These are phyloP conservation scores for Amblyopsis rosae DNA, from an alignment of 2,113 vertebrate genomes.

Conservation along the genomic window DNA sequence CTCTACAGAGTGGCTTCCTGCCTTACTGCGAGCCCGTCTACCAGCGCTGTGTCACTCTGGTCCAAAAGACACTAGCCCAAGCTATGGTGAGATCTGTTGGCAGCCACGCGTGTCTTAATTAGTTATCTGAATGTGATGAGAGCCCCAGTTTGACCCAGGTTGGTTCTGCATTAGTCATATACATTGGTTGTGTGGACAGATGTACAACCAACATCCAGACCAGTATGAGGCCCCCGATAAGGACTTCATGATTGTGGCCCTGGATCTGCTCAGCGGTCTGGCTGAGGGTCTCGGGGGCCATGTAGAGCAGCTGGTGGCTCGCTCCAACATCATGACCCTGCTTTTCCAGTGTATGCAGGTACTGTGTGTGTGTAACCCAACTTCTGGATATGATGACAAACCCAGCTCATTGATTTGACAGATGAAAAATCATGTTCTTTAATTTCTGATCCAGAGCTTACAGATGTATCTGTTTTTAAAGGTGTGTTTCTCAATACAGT, in stretches of 20 bases:
- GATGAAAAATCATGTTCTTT: background rate
- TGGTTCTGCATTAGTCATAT: too few relatives aligned
- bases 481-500: background rate
- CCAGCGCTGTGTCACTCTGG: constrained; percentile 93
- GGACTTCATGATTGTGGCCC: constrained; percentile 96
- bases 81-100: constrained; percentile 85
- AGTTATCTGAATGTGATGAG: background rate
- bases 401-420: constrained; percentile 1
- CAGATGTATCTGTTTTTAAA: background rate
- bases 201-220: constrained; percentile 95
- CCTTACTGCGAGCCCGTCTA: constrained; percentile 95
- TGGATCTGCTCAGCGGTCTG: constrained; percentile 92
- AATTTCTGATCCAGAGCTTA: constrained; percentile 12
- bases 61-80: constrained; percentile 93
- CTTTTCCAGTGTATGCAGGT: constrained; percentile 99
- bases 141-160: background rate
- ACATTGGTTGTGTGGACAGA: constrained; percentile 64
- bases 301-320: constrained; percentile 91
- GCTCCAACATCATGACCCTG: constrained; percentile 94
- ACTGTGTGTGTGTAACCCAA: background rate
- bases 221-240: constrained; percentile 96
- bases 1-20: constrained; percentile 92
- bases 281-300: constrained; percentile 89
- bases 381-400: constrained; percentile 20
- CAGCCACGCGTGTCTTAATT: background rate